A percentile compares a stretch with the other conserved stretches of the same genome.
Evolutionary conservation across 2,797 vertebrate genomes (phyloP).

Genomic region (Anabacerthia variegaticeps): DNA sequence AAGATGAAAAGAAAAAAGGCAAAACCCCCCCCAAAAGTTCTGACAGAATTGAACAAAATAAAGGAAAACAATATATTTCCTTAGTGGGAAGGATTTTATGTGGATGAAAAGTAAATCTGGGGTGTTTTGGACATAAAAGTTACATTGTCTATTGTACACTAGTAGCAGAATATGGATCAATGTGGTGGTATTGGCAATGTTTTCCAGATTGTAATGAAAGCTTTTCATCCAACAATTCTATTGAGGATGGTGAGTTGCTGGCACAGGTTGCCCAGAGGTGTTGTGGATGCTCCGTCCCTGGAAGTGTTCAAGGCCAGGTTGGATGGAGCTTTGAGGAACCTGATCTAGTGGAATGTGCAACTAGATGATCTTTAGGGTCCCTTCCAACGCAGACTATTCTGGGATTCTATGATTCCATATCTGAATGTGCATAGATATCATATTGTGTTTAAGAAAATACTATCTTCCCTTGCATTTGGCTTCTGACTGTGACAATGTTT

Average conservation of each 20-base stretch:
- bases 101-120: background rate
- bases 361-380: background rate
- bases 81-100: background rate
- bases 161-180: background rate
- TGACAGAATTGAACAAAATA: background rate
- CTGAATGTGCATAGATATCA: accelerated
- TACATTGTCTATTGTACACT: background rate
- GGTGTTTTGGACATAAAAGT: background rate
- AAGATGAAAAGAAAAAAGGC: background rate
- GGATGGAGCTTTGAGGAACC: background rate
- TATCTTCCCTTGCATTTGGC: background rate
- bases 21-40: background rate
- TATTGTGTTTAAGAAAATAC: background rate
- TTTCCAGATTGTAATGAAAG: background rate
- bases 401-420: background rate
- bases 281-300: background rate
- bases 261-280: background rate
- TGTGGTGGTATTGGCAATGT: background rate
- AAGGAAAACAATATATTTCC: background rate
- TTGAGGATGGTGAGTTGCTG: background rate
- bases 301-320: background rate
- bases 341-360: background rate
- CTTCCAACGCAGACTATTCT: background rate
- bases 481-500: accelerated
- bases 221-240: background rate